A percentile compares a stretch with the other conserved stretches of the same genome.
Conservation (phyloP, 2,113 vertebrate species). For the Myrmecophaga tridactyla region DNA sequence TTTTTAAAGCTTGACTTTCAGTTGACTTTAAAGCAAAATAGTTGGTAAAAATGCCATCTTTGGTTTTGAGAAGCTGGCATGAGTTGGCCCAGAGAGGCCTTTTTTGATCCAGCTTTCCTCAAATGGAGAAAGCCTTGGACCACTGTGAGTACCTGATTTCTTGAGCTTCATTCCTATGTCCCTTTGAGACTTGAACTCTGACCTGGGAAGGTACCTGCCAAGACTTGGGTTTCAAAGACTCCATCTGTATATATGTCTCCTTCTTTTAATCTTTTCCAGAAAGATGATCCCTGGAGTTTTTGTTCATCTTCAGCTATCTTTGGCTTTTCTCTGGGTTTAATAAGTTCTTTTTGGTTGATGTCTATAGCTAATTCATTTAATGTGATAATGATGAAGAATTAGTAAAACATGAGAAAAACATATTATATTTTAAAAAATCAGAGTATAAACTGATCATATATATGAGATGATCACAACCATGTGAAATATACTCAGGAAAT, state of each 20-base stretch:
- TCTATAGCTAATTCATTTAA: background rate
- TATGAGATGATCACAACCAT: background rate
- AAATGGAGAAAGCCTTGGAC: background rate
- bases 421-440: background rate
- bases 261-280: conserved; percentile 44
- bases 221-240: background rate
- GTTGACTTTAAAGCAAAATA: conserved; percentile 58
- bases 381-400: background rate
- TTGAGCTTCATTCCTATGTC: background rate
- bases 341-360: background rate
- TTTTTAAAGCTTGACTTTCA: conserved; percentile 61
- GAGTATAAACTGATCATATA: background rate
- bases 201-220: background rate
- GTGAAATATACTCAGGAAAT: background rate
- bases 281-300: background rate
- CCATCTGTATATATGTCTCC: background rate
- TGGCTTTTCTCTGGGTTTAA: background rate
- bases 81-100: background rate
- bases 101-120: background rate
- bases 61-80: background rate
- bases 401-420: background rate
- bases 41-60: conserved; percentile 28
- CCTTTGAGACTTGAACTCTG: background rate
- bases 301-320: conserved; percentile 24
- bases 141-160: background rate